phyloP scores from a whole-genome alignment of 2,113 vertebrate genomes.

The Macaca fascicularis region DNA sequence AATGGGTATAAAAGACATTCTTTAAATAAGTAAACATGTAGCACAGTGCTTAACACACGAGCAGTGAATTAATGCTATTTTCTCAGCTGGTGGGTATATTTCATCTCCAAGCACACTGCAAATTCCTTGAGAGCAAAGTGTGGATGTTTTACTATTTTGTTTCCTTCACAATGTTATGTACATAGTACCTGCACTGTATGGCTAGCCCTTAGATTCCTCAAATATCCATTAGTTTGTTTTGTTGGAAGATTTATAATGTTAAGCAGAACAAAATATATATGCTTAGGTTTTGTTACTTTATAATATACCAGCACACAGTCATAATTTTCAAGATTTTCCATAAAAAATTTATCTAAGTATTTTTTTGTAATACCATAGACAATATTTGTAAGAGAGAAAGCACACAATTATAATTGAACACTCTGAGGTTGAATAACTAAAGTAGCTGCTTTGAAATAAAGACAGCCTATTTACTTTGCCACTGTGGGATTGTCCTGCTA shows the following conservation, averaged over 20 bases:
- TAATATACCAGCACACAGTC: neutral
- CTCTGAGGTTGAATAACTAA: neutral
- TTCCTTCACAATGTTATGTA: neutral
- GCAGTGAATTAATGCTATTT: neutral
- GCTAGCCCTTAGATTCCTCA: neutral
- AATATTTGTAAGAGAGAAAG: neutral
- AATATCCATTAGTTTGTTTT: neutral
- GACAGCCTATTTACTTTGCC: neutral
- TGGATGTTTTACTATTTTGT: neutral
- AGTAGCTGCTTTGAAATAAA: neutral
- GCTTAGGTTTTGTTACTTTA: neutral
- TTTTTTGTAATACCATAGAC: neutral
- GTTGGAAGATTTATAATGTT: neutral
- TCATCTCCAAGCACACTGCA: neutral
- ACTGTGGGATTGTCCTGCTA: neutral
- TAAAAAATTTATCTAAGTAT: neutral
- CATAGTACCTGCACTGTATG: neutral
- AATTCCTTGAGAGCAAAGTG: neutral
- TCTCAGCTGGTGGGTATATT: neutral
- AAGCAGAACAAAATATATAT: neutral
- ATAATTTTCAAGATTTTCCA: conserved; percentile 2
- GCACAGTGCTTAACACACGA: neutral
- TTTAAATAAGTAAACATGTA: neutral
- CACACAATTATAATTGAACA: neutral
- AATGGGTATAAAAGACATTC: neutral